Evolutionary conservation across 2,797 vertebrate species (phyloP).

Genomic region (Gephyroberyx darwinii): DNA sequence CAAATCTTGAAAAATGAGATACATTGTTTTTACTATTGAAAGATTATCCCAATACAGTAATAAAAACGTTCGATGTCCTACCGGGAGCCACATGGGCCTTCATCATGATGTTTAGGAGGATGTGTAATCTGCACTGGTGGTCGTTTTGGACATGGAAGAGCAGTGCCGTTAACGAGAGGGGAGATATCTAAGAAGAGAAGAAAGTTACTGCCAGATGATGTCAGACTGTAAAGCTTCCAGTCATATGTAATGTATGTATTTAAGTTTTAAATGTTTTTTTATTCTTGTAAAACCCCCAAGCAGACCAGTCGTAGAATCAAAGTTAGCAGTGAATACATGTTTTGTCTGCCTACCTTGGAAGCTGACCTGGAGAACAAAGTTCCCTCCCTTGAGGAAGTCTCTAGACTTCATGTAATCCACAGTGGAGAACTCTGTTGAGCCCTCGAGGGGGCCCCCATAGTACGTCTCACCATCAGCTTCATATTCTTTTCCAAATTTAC

Average conservation of each 20-base stretch:
- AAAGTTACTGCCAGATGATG: background rate
- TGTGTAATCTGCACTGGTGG: background rate
- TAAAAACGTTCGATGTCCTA: background rate
- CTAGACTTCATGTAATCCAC: background rate
- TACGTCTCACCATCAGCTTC: conserved; percentile 78
- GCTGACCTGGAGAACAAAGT: conserved; percentile 37
- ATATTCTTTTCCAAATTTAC: background rate
- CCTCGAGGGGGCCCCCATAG: conserved; percentile 57
- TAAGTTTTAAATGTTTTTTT: no score
- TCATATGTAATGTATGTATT: no score
- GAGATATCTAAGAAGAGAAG: background rate
- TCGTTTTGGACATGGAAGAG: conserved; percentile 1
- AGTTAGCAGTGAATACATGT: background rate
- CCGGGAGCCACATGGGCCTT: background rate
- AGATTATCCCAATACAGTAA: no score
- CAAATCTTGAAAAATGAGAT: no score
- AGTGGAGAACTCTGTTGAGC: no score
- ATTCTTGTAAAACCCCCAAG: no score
- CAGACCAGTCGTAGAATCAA: background rate
- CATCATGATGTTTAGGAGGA: background rate
- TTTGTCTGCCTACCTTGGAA: conserved; percentile 74
- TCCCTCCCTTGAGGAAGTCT: conserved; percentile 7
- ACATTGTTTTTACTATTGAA: no score
- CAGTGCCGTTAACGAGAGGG: background rate
- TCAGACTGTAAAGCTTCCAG: no score